These are phyloP conservation scores for Capreolus pygargus DNA, from an alignment of 2,113 vertebrate genomes.

Conservation along the genomic window DNA sequence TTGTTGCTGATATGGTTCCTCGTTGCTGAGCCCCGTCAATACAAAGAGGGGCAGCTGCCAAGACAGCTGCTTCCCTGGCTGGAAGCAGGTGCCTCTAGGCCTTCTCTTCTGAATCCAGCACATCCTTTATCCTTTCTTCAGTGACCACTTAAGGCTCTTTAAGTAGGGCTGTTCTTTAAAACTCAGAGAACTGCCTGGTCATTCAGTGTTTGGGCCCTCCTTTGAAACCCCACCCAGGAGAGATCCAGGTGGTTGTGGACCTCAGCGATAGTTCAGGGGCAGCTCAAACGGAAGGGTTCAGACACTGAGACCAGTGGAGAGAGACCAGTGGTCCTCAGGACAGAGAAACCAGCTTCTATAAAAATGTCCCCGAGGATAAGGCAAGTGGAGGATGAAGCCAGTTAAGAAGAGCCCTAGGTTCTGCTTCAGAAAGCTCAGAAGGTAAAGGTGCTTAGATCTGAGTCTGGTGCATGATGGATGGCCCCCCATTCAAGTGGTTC, in stretches of 20 bases:
- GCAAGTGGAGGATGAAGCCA: background rate
- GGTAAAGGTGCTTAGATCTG: background rate
- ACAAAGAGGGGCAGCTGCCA: background rate
- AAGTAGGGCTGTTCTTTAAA: background rate
- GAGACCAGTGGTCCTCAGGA: background rate
- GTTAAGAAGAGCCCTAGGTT: background rate
- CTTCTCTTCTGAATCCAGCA: background rate
- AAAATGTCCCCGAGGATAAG: background rate
- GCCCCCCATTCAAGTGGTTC: background rate
- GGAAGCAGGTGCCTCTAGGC: background rate
- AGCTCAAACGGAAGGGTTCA: background rate
- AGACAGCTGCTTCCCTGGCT: background rate
- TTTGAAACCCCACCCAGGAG: background rate
- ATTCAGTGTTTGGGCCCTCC: background rate
- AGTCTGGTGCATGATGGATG: rapidly evolving
- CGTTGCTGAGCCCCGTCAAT: background rate
- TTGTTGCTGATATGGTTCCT: background rate
- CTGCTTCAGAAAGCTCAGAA: background rate
- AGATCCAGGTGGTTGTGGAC: background rate
- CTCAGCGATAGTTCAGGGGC: background rate
- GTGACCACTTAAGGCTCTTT: background rate
- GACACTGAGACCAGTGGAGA: background rate
- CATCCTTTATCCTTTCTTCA: background rate
- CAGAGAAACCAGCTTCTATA: background rate
- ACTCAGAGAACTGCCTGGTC: background rate